Conservation (phyloP, 1,140 invertebrate genomes). For the Calliopsis andreniformis region DNA sequence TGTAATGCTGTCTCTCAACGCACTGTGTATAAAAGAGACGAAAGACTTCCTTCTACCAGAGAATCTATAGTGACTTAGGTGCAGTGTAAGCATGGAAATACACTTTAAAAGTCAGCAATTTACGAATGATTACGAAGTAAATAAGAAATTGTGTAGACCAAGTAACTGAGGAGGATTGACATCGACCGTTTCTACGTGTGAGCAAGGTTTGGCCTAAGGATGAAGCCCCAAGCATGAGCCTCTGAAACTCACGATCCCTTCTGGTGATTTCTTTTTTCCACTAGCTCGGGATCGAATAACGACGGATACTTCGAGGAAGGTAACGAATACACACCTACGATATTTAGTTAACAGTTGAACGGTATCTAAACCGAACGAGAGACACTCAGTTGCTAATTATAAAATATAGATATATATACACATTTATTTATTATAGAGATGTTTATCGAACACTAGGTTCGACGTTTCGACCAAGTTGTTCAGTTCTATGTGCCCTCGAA, state of each 20-base stretch:
- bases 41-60: background rate
- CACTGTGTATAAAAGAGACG: background rate
- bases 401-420: constrained; percentile 57
- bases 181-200: constrained; percentile 9
- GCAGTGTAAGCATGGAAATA: background rate
- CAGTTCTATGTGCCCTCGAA: background rate
- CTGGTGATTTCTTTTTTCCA: constrained; percentile 26
- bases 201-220: constrained; percentile 59
- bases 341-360: constrained; percentile 51
- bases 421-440: constrained; percentile 70
- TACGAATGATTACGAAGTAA: constrained; percentile 3
- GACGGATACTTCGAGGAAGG: constrained; percentile 33
- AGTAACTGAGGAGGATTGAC: constrained; percentile 1
- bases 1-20: background rate
- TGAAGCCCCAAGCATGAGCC: constrained; percentile 47
- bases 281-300: constrained; percentile 20
- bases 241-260: constrained; percentile 33
- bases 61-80: background rate
- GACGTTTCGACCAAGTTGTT: constrained; percentile 49
- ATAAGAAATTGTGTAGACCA: constrained; percentile 15
- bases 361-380: constrained; percentile 59
- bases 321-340: constrained; percentile 29
- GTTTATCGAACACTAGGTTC: constrained; percentile 57
- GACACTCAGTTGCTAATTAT: constrained; percentile 50
- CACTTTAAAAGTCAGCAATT: background rate